Evolutionary conservation across 2,888 invertebrate species (phyloP).

Genomic region (Plebejus argus): DNA sequence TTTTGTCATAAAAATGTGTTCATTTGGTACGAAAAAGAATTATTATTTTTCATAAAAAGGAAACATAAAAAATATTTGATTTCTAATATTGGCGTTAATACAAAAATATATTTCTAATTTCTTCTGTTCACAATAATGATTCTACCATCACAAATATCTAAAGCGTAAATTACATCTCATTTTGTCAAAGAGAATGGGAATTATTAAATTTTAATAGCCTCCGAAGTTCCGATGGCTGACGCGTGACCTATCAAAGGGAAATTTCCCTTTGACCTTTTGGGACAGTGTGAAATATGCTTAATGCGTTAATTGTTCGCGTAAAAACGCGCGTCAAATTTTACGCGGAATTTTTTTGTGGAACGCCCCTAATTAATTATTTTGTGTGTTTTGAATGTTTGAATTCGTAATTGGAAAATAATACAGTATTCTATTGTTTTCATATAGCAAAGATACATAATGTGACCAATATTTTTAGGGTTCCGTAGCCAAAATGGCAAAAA

Average conservation of each 20-base stretch:
- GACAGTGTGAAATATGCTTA: conserved; percentile 41
- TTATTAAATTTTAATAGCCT: conserved; percentile 63
- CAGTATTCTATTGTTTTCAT: background rate
- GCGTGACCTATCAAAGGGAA: conserved; percentile 58
- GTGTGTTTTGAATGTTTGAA: background rate
- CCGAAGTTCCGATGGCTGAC: conserved; percentile 47
- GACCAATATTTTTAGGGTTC: too few species aligned
- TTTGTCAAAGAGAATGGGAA: conserved; percentile 58
- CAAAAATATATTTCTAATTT: background rate
- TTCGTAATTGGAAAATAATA: background rate
- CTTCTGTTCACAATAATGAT: background rate
- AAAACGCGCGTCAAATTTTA: conserved; percentile 20
- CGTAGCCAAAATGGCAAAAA: too few species aligned
- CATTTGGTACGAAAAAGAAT: too few species aligned
- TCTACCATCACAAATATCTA: background rate
- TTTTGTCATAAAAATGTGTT: too few species aligned
- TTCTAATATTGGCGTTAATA: background rate
- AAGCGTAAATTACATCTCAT: conserved; percentile 35
- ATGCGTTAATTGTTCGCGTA: conserved; percentile 44
- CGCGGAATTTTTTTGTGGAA: background rate
- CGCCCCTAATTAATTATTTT: background rate
- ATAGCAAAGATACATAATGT: background rate
- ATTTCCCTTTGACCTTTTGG: conserved; percentile 56
- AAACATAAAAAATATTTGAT: background rate
- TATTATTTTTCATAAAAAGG: too few species aligned